Percentiles rank a stretch among this genome's conserved stretches.
These are phyloP conservation scores for Orcinus orca DNA, from an alignment of 2,113 vertebrate species.

Conservation along the genomic window DNA sequence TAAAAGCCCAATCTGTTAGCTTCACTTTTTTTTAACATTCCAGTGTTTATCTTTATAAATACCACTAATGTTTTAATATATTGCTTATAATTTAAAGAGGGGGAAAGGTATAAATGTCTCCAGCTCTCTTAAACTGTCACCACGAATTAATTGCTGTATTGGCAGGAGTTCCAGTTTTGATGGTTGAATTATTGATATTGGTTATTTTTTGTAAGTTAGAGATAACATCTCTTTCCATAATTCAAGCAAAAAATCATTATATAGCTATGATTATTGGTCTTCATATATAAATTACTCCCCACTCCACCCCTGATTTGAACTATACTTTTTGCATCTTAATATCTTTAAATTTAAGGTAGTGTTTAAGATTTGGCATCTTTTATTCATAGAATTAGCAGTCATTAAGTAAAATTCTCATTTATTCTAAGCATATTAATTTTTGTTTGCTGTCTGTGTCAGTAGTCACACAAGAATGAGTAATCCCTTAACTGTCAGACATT, in stretches of 20 bases:
- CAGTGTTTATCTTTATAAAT: background rate
- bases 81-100: background rate
- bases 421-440: background rate
- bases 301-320: background rate
- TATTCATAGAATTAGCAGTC: background rate
- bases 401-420: constrained; percentile 1
- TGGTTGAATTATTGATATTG: background rate
- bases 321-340: background rate
- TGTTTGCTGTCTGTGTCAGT: background rate
- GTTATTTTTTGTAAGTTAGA: background rate
- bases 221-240: background rate
- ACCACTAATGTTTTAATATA: background rate
- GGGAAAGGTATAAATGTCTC: background rate
- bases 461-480: background rate
- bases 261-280: background rate
- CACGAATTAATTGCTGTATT: background rate
- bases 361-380: background rate
- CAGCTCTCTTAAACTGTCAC: background rate
- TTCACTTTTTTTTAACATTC: background rate
- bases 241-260: constrained; percentile 38
- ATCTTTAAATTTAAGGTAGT: background rate
- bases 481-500: background rate
- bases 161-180: background rate
- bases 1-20: background rate
- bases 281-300: background rate